These are phyloP conservation scores for Polyergus mexicanus DNA, from an alignment of 1,140 invertebrate species.

Conservation along the genomic window DNA sequence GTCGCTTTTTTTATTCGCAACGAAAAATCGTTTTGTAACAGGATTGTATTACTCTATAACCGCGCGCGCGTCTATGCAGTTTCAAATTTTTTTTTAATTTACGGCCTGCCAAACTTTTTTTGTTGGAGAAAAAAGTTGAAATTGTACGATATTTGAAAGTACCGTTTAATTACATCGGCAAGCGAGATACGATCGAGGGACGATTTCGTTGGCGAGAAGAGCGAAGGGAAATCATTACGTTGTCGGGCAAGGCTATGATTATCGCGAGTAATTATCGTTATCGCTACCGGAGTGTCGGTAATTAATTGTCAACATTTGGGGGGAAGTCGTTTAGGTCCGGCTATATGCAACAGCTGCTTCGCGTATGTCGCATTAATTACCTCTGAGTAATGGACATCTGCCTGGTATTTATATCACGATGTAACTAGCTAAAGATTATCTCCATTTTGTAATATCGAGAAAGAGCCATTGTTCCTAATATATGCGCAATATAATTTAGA, in stretches of 20 bases:
- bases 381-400: constrained; percentile 55
- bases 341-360: constrained; percentile 49
- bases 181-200: background rate
- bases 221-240: background rate
- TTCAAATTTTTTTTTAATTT: constrained; percentile 15
- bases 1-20: background rate
- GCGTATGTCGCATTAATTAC: constrained; percentile 46
- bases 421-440: constrained; percentile 30
- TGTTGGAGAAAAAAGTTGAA: background rate
- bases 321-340: constrained; percentile 20
- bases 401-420: constrained; percentile 51
- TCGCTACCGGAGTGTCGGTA: constrained; percentile 44
- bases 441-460: constrained; percentile 49
- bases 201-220: background rate
- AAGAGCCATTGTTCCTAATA: constrained; percentile 16
- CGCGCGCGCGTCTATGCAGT: background rate
- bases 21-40: background rate
- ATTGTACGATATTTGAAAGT: background rate
- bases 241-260: constrained; percentile 15
- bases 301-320: constrained; percentile 59
- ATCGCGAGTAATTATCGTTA: constrained; percentile 54
- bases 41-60: background rate
- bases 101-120: constrained; percentile 11
- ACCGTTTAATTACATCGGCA: constrained; percentile 29
- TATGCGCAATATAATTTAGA: constrained; percentile 29